Conservation (phyloP, 2,888 invertebrate species). For the Tenthredo scrophulariae region DNA sequence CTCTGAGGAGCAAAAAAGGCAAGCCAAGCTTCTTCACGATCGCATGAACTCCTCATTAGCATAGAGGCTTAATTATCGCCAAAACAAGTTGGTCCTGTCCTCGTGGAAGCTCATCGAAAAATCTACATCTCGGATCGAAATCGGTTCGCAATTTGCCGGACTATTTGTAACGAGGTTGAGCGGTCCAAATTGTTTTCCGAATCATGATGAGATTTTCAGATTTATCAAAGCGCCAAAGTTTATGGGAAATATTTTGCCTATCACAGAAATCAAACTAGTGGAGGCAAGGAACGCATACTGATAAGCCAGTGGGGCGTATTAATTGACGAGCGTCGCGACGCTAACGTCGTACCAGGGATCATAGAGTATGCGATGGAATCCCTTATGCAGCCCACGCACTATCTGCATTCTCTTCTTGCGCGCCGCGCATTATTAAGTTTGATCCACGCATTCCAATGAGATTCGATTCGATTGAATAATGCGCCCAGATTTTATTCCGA, state of each 20-base stretch:
- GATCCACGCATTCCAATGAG: slow-evolving; percentile 74
- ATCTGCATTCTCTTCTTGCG: slow-evolving; percentile 51
- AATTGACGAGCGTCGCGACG: slow-evolving; percentile 71
- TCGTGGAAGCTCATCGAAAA: background rate
- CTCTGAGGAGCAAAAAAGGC: background rate
- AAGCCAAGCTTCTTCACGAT: background rate
- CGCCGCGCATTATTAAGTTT: slow-evolving; percentile 74
- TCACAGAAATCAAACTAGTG: slow-evolving; percentile 54
- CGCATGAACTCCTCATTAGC: slow-evolving; percentile 71
- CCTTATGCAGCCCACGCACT: slow-evolving; percentile 53
- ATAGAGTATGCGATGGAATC: background rate
- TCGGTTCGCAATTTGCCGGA: background rate
- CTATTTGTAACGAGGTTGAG: slow-evolving; percentile 6
- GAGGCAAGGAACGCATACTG: slow-evolving; percentile 66
- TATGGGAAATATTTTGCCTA: slow-evolving; percentile 20
- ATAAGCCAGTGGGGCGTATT: slow-evolving; percentile 61
- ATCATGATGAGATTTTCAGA: background rate
- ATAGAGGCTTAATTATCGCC: slow-evolving; percentile 66
- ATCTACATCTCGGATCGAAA: background rate
- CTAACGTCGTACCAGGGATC: slow-evolving; percentile 47
- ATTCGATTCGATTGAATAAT: slow-evolving; percentile 75
- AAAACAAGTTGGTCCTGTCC: slow-evolving; percentile 60
- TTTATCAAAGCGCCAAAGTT: background rate
- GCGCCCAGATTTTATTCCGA: slow-evolving; percentile 74
- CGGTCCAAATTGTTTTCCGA: background rate